Evolutionary conservation across 2,113 vertebrate species (phyloP).

Genomic region (Perca fluviatilis): DNA sequence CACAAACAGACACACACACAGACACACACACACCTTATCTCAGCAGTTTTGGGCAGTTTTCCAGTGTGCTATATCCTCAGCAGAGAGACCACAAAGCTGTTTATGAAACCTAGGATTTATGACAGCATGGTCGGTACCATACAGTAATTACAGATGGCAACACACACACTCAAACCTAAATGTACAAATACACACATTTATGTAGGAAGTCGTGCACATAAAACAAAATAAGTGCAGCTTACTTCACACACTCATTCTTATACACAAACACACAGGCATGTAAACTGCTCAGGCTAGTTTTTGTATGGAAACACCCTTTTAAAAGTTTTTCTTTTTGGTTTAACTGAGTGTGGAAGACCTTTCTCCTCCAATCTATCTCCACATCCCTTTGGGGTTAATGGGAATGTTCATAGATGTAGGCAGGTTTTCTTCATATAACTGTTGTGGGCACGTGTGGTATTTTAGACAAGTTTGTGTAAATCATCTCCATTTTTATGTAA

Average conservation of each 20-base stretch:
- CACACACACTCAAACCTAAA: conserved; percentile 22
- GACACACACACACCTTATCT: conserved; percentile 49
- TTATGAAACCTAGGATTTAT: conserved; percentile 73
- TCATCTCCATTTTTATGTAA: conserved; percentile 12
- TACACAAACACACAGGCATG: conserved; percentile 54
- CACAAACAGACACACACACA: conserved; percentile 16
- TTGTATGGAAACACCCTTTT: conserved; percentile 52
- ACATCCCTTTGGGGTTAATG: conserved; percentile 2
- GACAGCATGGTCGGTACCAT: conserved; percentile 62
- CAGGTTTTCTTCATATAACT: conserved; percentile 21
- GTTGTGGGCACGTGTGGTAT: conserved; percentile 38
- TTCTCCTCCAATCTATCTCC: conserved; percentile 9
- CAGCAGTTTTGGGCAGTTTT: conserved; percentile 72
- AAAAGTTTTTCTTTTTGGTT: conserved; percentile 44
- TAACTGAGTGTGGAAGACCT: conserved; percentile 11
- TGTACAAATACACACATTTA: conserved; percentile 24
- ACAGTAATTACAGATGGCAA: conserved; percentile 77
- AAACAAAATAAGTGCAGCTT: conserved; percentile 63
- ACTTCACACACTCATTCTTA: conserved; percentile 43
- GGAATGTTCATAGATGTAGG: conserved; percentile 18
- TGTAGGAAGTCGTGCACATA: conserved; percentile 20
- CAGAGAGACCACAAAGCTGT: conserved; percentile 64
- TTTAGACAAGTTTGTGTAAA: conserved; percentile 18
- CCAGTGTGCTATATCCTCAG: conserved; percentile 71
- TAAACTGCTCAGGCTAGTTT: conserved; percentile 50